phyloP scores from a whole-genome alignment of 2,797 vertebrate genomes.

The Natrix natrix region DNA sequence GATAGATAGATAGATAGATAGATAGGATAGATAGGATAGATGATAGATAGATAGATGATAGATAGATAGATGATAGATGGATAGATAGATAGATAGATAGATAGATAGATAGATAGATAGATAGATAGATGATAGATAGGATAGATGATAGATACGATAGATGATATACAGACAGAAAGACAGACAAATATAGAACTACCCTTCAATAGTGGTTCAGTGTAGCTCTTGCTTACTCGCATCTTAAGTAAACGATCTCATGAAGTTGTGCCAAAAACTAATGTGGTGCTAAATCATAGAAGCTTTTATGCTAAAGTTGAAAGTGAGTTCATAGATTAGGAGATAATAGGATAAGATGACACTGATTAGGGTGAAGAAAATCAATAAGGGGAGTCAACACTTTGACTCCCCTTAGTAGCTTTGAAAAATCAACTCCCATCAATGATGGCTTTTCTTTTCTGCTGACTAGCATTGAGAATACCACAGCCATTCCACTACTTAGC shows the following conservation, averaged over 20 bases:
- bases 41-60: too few species aligned
- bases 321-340: constrained; percentile 35
- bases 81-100: too few species aligned
- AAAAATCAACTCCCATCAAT: constrained; percentile 19
- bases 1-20: too few species aligned
- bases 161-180: too few species aligned
- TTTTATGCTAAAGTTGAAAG: constrained; percentile 23
- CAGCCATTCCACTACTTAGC: background rate
- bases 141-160: background rate
- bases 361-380: constrained; percentile 23
- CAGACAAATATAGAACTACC: background rate
- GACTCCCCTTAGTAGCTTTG: background rate
- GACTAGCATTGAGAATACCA: background rate
- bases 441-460: constrained; percentile 31
- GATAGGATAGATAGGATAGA: too few species aligned
- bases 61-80: too few species aligned
- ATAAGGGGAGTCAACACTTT: constrained; percentile 29
- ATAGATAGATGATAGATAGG: background rate
- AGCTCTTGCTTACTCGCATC: background rate
- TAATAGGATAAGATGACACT: constrained; percentile 12
- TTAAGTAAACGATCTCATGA: background rate
- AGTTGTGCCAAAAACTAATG: constrained; percentile 28
- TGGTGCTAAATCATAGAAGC: constrained; percentile 30
- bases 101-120: background rate
- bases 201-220: background rate